Conservation (phyloP, 2,113 vertebrate species). For the Corythoichthys haematopterus region DNA sequence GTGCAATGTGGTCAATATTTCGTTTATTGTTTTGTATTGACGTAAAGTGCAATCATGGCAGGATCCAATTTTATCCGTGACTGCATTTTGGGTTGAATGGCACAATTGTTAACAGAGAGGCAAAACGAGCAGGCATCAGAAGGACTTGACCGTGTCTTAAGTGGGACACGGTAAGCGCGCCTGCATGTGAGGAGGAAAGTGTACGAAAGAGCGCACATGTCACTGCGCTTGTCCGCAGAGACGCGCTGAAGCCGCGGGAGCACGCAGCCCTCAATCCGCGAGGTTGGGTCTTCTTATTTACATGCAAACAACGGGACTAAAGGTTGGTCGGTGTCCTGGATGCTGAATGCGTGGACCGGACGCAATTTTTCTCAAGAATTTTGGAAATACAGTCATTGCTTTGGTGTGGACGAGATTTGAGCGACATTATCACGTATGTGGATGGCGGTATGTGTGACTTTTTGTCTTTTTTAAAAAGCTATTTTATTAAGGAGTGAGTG, state of each 20-base stretch:
- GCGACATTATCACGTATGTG: background rate
- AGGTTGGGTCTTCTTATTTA: slow-evolving; percentile 9
- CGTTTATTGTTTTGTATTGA: background rate
- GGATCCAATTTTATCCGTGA: background rate
- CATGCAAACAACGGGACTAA: background rate
- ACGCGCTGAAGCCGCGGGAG: slow-evolving; percentile 39
- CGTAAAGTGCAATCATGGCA: background rate
- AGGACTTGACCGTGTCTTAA: slow-evolving; percentile 27
- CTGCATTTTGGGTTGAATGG: background rate
- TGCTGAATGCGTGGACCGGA: background rate
- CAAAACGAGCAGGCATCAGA: background rate
- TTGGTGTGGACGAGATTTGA: background rate
- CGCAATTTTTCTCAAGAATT: background rate
- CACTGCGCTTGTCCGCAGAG: slow-evolving; percentile 35
- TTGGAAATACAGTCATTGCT: background rate
- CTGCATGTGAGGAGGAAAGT: background rate
- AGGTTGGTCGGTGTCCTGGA: background rate
- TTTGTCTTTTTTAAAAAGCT: background rate
- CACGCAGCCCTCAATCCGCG: slow-evolving; percentile 14
- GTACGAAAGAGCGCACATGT: slow-evolving; percentile 21
- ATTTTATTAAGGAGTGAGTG: background rate
- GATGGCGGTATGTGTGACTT: slow-evolving; percentile 1
- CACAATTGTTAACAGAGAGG: background rate
- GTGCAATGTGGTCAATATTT: background rate
- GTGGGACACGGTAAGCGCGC: slow-evolving; percentile 43